Evolutionary conservation across 2,888 invertebrate species (phyloP), one percentile per base, ranked within the genome.

Genomic region (Xestobium rufovillosum): DNA sequence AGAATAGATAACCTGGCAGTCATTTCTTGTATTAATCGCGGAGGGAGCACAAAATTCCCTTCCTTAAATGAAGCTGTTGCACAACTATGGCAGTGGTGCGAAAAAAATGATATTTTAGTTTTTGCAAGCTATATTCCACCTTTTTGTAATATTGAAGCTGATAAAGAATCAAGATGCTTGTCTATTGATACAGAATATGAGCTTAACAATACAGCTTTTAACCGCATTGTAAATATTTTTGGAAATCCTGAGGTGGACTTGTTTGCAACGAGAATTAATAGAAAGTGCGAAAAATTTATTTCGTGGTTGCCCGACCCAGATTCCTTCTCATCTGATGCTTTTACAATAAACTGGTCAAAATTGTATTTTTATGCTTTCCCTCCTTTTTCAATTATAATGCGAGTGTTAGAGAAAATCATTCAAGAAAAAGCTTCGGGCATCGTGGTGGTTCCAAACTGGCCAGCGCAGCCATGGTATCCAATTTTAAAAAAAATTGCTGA

Each of bases 41-140:
- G 49, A 44, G 47, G 47, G 4, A 41, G 49, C 25, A 36, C 48
- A 3, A 38, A 47, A 36, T 47, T 40, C 26, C 31, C 36, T 3
- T 34, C 43, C 10, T 43, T 51, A 4, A 47, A 49, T 34, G 8
- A 33, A 14, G 13, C 55, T 14, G 31, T 44, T 23, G 37, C 45
- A 28, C 26, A 42, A 3, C 52, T 58, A 12, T 50, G 51, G 51
- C 27, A 47, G 25, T 47, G 11, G 34, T 60, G 34, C 34, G 43
- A 45, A 52, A 49, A 14, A 2, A 42, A 39, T 31, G 40, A 48
- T 16, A 23, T 52, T 9, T 44, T 23, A 17, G 34, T 52, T n/a
- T n/a, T n/a, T n/a, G n/a, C n/a, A n/a, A n/a, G n/a, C n/a, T n/a
- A n/a, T n/a, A n/a, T n/a, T n/a, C 33, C 11, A 4, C 46, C 51